Evolutionary conservation across 92 coral and sea anemone species (phyloP).

Genomic region (Phymanthus crucifer): DNA sequence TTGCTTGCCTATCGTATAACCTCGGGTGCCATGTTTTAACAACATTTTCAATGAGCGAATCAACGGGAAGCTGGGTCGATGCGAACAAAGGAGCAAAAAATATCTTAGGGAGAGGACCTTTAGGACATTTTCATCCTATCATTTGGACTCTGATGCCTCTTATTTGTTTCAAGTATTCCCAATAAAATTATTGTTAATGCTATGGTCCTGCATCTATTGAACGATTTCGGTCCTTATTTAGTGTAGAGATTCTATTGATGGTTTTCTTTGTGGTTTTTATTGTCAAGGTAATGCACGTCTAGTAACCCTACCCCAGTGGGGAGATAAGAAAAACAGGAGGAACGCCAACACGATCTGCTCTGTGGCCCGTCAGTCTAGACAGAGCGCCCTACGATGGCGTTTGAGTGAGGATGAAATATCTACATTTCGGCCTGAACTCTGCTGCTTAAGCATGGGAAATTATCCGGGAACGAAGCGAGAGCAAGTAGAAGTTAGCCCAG

Average conservation of each 20-base stretch:
- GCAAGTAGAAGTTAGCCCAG: slow-evolving; percentile 92
- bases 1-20: slow-evolving; percentile 84
- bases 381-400: slow-evolving; percentile 84
- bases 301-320: slow-evolving; percentile 39
- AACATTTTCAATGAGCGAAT: slow-evolving; percentile 64
- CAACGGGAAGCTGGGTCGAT: slow-evolving; percentile 69
- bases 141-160: neutral
- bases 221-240: neutral
- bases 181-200: neutral
- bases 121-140: neutral
- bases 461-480: slow-evolving; percentile 93
- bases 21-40: slow-evolving; percentile 88
- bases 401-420: slow-evolving; percentile 44
- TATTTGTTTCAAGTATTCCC: neutral
- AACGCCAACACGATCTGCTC: slow-evolving; percentile 64
- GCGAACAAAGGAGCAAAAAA: slow-evolving; percentile 63
- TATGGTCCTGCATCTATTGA: neutral
- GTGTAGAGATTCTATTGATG: slow-evolving; percentile 1
- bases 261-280: slow-evolving; percentile 10
- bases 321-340: slow-evolving; percentile 25
- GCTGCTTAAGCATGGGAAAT: slow-evolving; percentile 92
- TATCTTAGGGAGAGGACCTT: slow-evolving; percentile 25
- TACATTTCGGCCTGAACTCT: slow-evolving; percentile 50
- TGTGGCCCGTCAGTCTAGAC: slow-evolving; percentile 75
- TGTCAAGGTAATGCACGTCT: slow-evolving; percentile 7